These are phyloP conservation scores for Balearica regulorum DNA, from an alignment of 2,797 vertebrate species.

Conservation along the genomic window DNA sequence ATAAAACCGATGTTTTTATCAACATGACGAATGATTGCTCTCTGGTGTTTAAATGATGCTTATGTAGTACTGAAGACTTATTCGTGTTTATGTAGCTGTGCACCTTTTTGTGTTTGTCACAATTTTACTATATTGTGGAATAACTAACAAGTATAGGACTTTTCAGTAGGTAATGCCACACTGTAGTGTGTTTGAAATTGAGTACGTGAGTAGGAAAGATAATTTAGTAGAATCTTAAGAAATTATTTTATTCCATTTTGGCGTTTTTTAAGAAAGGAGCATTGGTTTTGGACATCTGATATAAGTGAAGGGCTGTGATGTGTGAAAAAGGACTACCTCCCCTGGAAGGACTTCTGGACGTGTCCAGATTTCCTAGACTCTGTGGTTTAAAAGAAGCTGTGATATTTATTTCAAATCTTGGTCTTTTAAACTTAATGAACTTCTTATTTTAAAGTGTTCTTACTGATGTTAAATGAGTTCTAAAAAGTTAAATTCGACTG, in stretches of 20 bases:
- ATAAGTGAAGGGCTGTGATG: neutral
- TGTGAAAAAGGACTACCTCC: neutral
- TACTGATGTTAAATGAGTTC: neutral
- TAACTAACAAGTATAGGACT: neutral
- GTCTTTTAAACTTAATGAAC: neutral
- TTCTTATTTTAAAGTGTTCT: neutral
- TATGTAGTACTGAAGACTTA: neutral
- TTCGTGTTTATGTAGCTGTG: neutral
- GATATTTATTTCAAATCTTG: neutral
- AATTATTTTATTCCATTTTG: neutral
- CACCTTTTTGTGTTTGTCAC: neutral
- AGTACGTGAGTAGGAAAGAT: neutral
- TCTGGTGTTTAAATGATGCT: neutral
- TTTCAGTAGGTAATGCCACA: neutral
- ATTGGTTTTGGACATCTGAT: neutral
- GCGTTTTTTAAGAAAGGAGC: neutral
- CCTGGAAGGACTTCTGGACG: neutral
- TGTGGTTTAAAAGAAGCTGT: neutral
- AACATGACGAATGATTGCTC: neutral
- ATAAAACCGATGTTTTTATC: neutral
- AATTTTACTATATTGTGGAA: neutral
- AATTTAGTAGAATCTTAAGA: neutral
- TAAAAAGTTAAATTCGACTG: neutral
- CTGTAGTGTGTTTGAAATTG: neutral
- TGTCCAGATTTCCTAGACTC: neutral